Base-by-base conservation (phyloP, 2,797 vertebrate species). In the Macropodus opercularis region DNA sequence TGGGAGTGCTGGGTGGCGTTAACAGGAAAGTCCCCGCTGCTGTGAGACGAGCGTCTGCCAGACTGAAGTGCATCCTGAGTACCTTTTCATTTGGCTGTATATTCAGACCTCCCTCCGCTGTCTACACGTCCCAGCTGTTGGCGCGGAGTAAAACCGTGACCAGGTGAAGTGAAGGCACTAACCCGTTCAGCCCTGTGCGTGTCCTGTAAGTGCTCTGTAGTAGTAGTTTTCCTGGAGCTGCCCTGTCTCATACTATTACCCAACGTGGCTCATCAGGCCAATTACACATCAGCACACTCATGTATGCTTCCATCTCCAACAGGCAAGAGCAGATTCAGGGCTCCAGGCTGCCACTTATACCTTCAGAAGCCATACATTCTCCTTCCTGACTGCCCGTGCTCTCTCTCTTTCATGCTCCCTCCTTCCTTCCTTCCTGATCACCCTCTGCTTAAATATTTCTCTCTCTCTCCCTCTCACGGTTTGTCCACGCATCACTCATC, bases 241-340 rank as follows among this genome's bases (percentile, higher is more conserved):
- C 59, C 50, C 72, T 55, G 67, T 67, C 69, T 73, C 46, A 35
- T 80, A 21, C 75, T 40, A 62, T 83, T 70, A 73, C 63, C 67
- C 63, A 66, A 70, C 75, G 77, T 44, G 43, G 68, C 62, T 85
- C 79, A 79, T 82, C 77, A 80, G 70, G 69, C 64, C 61, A 32
- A 86, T 87, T 83, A 81, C 80, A 88, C 76, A 72, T 81, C 66
- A 66, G 76, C 53, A 75, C 40, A 63, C 72, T 78, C 57, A 52
- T 44, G 19, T 64, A 51, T 39, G 67, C 68, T 57, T 69, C 72
- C 65, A 47, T 68, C 70, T 60, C 52, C 51, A 36, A 38, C 41
- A 68, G 75, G 66, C 60, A 54, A 47, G 62, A 55, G 27, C 40
- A 62, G 39, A 43, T 56, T 49, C 57, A 26, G 2, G 19, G 71